Evolutionary conservation across 2,797 vertebrate species (phyloP).

Genomic region (Sebastes aleutianus): DNA sequence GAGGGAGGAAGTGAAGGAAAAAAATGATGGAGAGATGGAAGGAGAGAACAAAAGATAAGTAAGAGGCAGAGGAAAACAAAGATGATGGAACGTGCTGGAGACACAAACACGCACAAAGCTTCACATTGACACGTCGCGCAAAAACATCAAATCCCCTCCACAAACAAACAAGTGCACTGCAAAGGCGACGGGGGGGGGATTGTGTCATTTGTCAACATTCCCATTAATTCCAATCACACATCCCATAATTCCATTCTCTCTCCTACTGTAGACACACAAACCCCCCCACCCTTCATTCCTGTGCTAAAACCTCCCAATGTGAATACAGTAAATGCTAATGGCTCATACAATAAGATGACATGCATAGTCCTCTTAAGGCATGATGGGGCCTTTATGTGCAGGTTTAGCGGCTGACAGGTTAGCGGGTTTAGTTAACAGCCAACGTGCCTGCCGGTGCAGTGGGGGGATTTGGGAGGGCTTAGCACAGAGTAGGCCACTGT

Average conservation of each 20-base stretch:
- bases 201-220: constrained; percentile 65
- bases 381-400: constrained; percentile 77
- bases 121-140: constrained; percentile 28
- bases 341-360: constrained; percentile 56
- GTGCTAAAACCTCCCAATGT: constrained; percentile 30
- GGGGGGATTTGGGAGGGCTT: constrained; percentile 74
- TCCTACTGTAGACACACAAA: constrained; percentile 27
- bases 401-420: constrained; percentile 81
- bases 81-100: constrained; percentile 25
- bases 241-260: constrained; percentile 59
- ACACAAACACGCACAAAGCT: not conserved
- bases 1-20: not conserved
- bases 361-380: constrained; percentile 69
- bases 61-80: constrained; percentile 21
- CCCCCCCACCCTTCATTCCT: constrained; percentile 1
- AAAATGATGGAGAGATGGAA: not conserved
- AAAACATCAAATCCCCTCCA: constrained; percentile 60
- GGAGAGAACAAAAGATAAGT: constrained; percentile 1
- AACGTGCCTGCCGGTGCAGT: constrained; percentile 65
- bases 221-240: constrained; percentile 73
- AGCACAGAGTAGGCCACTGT: constrained; percentile 65
- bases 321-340: constrained; percentile 63
- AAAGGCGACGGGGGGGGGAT: not conserved
- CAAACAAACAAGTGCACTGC: constrained; percentile 64
- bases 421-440: constrained; percentile 76